A percentile compares a stretch with the other conserved stretches of the same genome.
Evolutionary conservation across 2,113 vertebrate genomes (phyloP).

Genomic region (Dunckerocampus dactyliophorus): DNA sequence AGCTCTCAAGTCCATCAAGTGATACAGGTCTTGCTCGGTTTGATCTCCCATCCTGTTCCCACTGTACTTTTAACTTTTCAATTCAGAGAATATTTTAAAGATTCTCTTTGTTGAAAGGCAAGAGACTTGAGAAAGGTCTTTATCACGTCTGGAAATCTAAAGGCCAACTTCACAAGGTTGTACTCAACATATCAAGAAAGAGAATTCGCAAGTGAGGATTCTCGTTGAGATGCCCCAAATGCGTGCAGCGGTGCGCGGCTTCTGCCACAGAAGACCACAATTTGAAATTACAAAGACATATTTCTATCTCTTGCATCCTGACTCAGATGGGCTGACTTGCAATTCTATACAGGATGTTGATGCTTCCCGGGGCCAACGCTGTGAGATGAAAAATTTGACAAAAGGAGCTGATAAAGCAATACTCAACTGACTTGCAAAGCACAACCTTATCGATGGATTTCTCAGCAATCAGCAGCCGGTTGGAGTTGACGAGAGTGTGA

Average conservation of each 20-base stretch:
- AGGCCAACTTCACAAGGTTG: conserved; percentile 37
- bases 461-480: conserved; percentile 29
- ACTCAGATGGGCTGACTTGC: conserved; percentile 24
- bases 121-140: conserved; percentile 44
- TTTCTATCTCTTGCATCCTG: conserved; percentile 28
- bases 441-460: conserved; percentile 50
- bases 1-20: neutral
- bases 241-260: conserved; percentile 12
- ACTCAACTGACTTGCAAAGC: conserved; percentile 49
- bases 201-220: conserved; percentile 36
- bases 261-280: conserved; percentile 34
- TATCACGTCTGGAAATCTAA: conserved; percentile 53
- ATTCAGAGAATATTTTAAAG: conserved; percentile 53
- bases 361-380: conserved; percentile 26
- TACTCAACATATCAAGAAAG: conserved; percentile 22
- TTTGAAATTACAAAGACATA: conserved; percentile 31
- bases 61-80: conserved; percentile 40
- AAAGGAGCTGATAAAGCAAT: conserved; percentile 65
- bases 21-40: conserved; percentile 15
- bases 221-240: conserved; percentile 4
- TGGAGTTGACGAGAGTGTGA: conserved; percentile 19
- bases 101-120: conserved; percentile 60
- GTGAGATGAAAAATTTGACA: conserved; percentile 43
- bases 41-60: conserved; percentile 39
- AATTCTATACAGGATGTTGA: conserved; percentile 39